These are phyloP conservation scores for Drosophila engyochracea DNA, from an alignment of 2,888 invertebrate genomes.

Conservation along the genomic window DNA sequence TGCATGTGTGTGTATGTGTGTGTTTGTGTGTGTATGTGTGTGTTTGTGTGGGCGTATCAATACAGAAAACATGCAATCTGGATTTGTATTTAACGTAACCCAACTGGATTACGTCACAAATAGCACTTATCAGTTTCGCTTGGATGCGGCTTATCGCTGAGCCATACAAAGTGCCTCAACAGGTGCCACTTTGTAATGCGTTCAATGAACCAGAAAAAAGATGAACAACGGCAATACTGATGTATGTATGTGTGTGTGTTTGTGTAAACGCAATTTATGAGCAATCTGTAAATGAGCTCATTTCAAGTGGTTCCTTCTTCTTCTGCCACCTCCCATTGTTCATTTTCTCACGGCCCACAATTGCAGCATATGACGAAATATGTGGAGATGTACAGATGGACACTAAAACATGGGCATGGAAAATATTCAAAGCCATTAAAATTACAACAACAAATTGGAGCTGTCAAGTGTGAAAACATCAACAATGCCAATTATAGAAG, in stretches of 20 bases:
- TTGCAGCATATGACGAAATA: conserved; percentile 28
- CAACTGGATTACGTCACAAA: conserved; percentile 41
- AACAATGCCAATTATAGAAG: conserved; percentile 54
- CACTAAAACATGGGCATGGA: conserved; percentile 29
- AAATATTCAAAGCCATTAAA: conserved; percentile 10
- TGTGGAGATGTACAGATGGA: not conserved
- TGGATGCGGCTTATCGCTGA: conserved; percentile 33
- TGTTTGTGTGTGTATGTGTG: not conserved
- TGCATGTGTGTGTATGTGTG: not conserved
- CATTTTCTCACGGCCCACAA: conserved; percentile 35
- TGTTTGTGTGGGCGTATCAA: not conserved
- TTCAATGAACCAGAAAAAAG: conserved; percentile 49
- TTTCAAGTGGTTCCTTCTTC: conserved; percentile 4
- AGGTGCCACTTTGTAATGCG: conserved; percentile 50
- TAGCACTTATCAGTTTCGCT: conserved; percentile 40
- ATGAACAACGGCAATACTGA: not conserved
- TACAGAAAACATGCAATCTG: not conserved
- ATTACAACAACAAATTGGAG: conserved; percentile 13
- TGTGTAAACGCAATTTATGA: not conserved
- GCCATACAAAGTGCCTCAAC: conserved; percentile 25
- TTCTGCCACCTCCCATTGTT: conserved; percentile 16
- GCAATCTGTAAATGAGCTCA: conserved; percentile 45
- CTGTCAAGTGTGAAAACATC: conserved; percentile 52
- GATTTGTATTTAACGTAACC: conserved; percentile 5
- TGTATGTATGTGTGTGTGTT: not conserved